Evolutionary conservation across 2,797 vertebrate species (phyloP).

Genomic region (Rhyacichthys aspro): DNA sequence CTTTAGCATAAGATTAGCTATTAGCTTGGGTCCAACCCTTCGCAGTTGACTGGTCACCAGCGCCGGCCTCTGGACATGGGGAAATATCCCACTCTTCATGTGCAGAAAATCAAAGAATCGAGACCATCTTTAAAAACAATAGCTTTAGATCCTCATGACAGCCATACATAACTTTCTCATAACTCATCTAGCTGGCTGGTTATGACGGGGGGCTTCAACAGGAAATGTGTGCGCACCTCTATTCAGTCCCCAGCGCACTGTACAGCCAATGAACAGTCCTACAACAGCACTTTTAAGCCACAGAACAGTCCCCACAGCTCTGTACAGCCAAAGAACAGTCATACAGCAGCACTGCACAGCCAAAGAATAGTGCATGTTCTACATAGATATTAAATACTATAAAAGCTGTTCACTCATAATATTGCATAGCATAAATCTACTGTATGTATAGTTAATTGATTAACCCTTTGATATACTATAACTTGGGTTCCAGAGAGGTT

Average conservation of each 20-base stretch:
- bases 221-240: slow-evolving; percentile 68
- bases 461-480: too few relatives aligned
- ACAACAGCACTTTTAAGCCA: neutral
- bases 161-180: slow-evolving; percentile 67
- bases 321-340: neutral
- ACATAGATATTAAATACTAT: too few relatives aligned
- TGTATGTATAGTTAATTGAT: too few relatives aligned
- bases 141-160: slow-evolving; percentile 47
- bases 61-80: slow-evolving; percentile 63
- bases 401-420: too few relatives aligned
- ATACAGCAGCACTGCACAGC: neutral
- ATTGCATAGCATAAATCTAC: too few relatives aligned
- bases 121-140: slow-evolving; percentile 50
- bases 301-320: neutral
- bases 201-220: slow-evolving; percentile 59
- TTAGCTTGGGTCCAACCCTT: slow-evolving; percentile 65
- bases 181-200: slow-evolving; percentile 61
- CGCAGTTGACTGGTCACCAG: slow-evolving; percentile 67
- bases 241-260: slow-evolving; percentile 31
- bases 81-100: slow-evolving; percentile 53
- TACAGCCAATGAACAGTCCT: neutral
- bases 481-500: too few relatives aligned
- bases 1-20: slow-evolving; percentile 44
- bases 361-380: too few relatives aligned
- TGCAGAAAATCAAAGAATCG: slow-evolving; percentile 25